These are phyloP conservation scores for Spialia ferax DNA, from an alignment of 2,888 invertebrate genomes.

Conservation along the genomic window DNA sequence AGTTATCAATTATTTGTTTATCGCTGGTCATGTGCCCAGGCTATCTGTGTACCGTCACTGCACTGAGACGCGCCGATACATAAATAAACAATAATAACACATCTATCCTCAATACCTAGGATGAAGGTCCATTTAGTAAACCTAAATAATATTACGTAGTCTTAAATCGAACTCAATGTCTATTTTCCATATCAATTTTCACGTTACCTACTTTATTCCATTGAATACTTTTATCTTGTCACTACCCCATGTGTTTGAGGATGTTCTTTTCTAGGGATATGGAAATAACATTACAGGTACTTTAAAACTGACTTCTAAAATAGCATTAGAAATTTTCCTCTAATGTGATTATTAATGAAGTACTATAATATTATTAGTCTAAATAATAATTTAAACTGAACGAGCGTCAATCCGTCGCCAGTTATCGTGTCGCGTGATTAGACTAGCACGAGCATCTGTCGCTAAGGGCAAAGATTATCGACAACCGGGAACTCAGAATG, in stretches of 20 bases:
- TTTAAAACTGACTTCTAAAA: no score
- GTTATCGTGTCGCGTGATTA: conserved; percentile 46
- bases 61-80: conserved; percentile 21
- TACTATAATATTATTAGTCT: background rate
- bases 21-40: conserved; percentile 46
- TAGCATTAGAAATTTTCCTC: no score
- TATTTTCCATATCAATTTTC: background rate
- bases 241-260: no score
- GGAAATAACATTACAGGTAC: no score
- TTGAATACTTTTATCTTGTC: no score
- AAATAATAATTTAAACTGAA: background rate
- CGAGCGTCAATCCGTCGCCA: conserved; percentile 39
- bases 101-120: conserved; percentile 8
- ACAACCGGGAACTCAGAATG: conserved; percentile 42
- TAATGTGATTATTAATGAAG: no score
- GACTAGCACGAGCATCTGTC: conserved; percentile 38
- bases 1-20: conserved; percentile 40
- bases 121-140: background rate
- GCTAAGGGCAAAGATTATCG: conserved; percentile 48
- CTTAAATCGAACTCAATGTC: background rate
- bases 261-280: no score
- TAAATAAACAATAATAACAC: conserved; percentile 21
- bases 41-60: conserved; percentile 30
- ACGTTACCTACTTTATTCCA: background rate
- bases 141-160: background rate